These are phyloP conservation scores for Sebastes diaconus DNA, from an alignment of 2,797 vertebrate species.

Conservation along the genomic window DNA sequence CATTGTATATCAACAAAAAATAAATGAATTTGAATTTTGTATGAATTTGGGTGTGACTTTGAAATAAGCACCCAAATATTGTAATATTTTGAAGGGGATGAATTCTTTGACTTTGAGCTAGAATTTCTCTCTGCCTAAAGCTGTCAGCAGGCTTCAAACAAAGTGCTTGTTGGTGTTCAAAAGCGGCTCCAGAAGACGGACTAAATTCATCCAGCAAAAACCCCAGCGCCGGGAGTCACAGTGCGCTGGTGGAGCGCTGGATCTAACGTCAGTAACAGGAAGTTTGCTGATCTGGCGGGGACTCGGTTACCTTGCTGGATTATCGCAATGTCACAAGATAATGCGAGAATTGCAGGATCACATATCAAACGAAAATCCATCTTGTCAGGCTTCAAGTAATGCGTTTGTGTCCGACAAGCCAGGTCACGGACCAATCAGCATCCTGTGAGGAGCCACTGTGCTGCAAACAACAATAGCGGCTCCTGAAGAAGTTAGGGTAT, in stretches of 20 bases:
- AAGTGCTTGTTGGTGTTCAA: neutral
- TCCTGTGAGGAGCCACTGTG: too few relatives aligned
- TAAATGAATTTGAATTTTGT: neutral
- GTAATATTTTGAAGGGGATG: too few relatives aligned
- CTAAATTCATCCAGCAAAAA: neutral
- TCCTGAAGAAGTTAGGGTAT: too few relatives aligned
- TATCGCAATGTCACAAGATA: too few relatives aligned
- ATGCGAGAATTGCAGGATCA: too few relatives aligned
- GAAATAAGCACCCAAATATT: too few relatives aligned
- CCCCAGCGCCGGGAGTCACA: neutral
- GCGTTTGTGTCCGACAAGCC: neutral
- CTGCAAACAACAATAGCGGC: too few relatives aligned
- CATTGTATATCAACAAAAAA: neutral
- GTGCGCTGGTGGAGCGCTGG: neutral
- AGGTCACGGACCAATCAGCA: neutral
- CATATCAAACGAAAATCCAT: too few relatives aligned
- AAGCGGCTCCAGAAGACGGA: neutral
- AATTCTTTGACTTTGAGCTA: too few relatives aligned
- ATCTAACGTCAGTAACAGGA: neutral
- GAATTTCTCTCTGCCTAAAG: neutral
- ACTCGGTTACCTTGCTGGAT: too few relatives aligned
- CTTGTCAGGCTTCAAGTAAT: neutral
- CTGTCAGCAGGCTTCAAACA: neutral
- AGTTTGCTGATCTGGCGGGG: too few relatives aligned
- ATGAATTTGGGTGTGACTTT: neutral